phyloP scores from a whole-genome alignment of 2,797 vertebrate genomes.

The Sebastes wilsoni region DNA sequence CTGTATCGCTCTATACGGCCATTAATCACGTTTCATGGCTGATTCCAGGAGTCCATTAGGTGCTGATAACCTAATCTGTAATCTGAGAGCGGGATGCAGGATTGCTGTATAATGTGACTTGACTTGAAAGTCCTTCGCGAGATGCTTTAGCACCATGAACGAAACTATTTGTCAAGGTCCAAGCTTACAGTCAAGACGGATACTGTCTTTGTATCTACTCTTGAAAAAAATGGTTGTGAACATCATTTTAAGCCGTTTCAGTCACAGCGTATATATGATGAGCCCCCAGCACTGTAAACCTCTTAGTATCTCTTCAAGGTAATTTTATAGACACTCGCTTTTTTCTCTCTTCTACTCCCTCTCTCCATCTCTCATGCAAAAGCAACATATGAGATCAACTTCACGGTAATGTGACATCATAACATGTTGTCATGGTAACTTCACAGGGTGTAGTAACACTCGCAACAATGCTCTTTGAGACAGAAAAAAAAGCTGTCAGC shows the following conservation, averaged over 20 bases:
- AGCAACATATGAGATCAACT: slow-evolving; percentile 24
- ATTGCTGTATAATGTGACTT: slow-evolving; percentile 9
- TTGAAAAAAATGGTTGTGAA: not conserved
- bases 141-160: not conserved
- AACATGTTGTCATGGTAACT: slow-evolving; percentile 53
- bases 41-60: not conserved
- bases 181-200: not conserved
- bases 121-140: not conserved
- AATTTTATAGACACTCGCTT: not conserved
- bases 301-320: not conserved
- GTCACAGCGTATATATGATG: not conserved
- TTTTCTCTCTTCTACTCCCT: not conserved
- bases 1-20: not conserved
- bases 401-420: slow-evolving; percentile 33
- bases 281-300: not conserved
- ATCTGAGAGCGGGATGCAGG: not conserved
- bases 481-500: not conserved
- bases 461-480: slow-evolving; percentile 8
- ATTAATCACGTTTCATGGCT: slow-evolving; percentile 2
- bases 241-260: not conserved
- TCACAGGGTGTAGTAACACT: slow-evolving; percentile 8
- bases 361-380: not conserved
- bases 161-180: not conserved
- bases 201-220: not conserved
- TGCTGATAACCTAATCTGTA: slow-evolving; percentile 23